A percentile compares a stretch with the other conserved stretches of the same genome.
phyloP scores from a whole-genome alignment of 2,113 vertebrate genomes.

The Crotophaga sulcirostris region DNA sequence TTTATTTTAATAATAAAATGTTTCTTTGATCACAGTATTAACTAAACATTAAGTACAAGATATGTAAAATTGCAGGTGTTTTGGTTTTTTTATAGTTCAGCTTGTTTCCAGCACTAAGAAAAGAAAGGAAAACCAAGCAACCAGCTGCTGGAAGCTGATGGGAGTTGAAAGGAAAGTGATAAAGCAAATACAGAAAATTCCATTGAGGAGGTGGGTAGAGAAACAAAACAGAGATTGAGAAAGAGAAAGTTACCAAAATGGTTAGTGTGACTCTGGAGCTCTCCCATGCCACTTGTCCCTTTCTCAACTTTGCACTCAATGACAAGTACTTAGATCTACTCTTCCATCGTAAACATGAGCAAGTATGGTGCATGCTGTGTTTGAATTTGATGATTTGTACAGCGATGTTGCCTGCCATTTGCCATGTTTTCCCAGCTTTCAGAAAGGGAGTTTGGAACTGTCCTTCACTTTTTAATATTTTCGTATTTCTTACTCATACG shows the following conservation, averaged over 20 bases:
- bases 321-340: neutral
- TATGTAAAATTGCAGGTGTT: neutral
- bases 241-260: neutral
- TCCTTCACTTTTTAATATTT: neutral
- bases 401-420: accelerated
- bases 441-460: neutral
- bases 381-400: neutral
- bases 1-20: neutral
- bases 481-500: neutral
- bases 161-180: neutral
- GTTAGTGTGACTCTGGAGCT: neutral
- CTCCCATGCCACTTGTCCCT: neutral
- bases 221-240: neutral
- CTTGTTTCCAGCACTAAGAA: neutral
- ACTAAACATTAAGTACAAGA: neutral
- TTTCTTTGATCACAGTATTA: neutral
- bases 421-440: neutral
- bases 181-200: neutral
- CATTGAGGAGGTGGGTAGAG: neutral
- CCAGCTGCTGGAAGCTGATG: neutral
- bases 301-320: neutral
- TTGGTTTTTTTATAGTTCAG: neutral
- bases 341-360: neutral
- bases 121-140: too few species aligned
- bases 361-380: neutral